phyloP scores from a whole-genome alignment of 2,888 invertebrate genomes.

The Amblyteles armatorius region DNA sequence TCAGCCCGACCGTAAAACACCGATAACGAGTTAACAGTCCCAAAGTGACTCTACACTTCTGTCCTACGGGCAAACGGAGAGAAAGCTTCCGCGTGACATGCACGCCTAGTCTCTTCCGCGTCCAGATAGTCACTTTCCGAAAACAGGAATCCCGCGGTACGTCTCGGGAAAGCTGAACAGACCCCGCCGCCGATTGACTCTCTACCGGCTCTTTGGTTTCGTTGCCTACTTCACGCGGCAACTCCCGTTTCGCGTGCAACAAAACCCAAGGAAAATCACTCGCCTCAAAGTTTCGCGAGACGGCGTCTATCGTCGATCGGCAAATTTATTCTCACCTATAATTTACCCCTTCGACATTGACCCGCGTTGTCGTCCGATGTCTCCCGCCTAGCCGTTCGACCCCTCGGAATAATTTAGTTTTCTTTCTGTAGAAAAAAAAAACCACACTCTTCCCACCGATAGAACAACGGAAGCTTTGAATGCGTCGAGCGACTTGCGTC shows the following conservation, averaged over 20 bases:
- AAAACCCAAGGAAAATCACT: not conserved
- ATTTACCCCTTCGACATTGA: not conserved
- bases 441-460: not conserved
- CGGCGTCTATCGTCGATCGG: not conserved
- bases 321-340: slow-evolving; percentile 2
- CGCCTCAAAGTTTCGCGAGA: not conserved
- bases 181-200: not conserved
- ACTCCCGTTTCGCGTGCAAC: not conserved
- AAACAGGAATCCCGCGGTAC: slow-evolving; percentile 40
- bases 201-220: not conserved
- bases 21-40: slow-evolving; percentile 51
- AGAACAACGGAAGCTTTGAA: not conserved
- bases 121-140: slow-evolving; percentile 1
- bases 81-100: slow-evolving; percentile 51
- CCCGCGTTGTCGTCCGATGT: not conserved
- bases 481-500: not conserved
- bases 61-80: slow-evolving; percentile 42
- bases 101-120: not conserved
- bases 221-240: not conserved
- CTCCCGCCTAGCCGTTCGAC: not conserved
- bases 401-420: not conserved
- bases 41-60: slow-evolving; percentile 47
- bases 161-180: slow-evolving; percentile 44
- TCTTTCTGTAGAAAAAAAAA: not conserved
- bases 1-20: not conserved